A percentile compares a stretch with the other conserved stretches of the same genome.
These are phyloP conservation scores for Chrysocyon brachyurus DNA, from an alignment of 2,797 vertebrate genomes.

Conservation along the genomic window DNA sequence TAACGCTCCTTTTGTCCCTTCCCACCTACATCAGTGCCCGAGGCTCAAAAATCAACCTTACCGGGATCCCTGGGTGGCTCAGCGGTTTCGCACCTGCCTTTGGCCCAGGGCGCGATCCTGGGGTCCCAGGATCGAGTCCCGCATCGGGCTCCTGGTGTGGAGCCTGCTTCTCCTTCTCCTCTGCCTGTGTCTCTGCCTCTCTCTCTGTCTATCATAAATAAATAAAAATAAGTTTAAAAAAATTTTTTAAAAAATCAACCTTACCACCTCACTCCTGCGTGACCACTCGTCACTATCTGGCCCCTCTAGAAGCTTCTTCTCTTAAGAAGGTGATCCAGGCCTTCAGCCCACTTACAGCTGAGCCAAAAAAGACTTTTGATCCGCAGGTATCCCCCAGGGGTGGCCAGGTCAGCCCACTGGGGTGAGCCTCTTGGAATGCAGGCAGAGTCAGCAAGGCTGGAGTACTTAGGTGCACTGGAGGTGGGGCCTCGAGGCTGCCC, in stretches of 20 bases:
- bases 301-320: not conserved
- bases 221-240: too few species aligned
- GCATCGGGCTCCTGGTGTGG: too few species aligned
- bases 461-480: not conserved
- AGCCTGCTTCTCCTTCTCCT: too few species aligned
- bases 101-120: too few species aligned
- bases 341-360: not conserved
- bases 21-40: not conserved
- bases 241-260: not conserved
- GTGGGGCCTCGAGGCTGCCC: not conserved
- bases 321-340: not conserved
- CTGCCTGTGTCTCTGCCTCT: too few species aligned
- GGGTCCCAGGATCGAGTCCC: too few species aligned
- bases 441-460: not conserved
- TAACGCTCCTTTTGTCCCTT: not conserved
- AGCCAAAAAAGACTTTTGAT: not conserved
- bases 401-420: not conserved
- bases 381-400: not conserved
- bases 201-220: too few species aligned
- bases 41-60: not conserved
- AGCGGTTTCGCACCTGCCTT: too few species aligned
- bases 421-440: not conserved
- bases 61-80: not conserved
- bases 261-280: not conserved
- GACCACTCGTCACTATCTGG: not conserved